Evolutionary conservation across 2,113 vertebrate species (phyloP), one percentile per base, ranked within the genome.

Genomic region (Channa maculata): DNA sequence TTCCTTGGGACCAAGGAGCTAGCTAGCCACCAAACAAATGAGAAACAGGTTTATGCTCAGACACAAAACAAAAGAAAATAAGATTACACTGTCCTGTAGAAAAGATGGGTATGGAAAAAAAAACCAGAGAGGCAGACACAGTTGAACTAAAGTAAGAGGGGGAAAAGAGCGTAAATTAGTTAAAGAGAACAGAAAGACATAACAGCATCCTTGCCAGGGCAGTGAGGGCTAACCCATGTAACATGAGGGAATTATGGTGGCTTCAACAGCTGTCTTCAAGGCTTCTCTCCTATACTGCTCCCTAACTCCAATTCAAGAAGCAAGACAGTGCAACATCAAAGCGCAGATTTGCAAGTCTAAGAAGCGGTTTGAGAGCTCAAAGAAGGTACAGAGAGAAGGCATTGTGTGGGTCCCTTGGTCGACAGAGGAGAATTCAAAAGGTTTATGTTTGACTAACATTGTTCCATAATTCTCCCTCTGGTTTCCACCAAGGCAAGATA

Each of bases 261-360:
- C 81, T 88, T 80, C 46, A 82, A 82, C 87, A 92, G 88, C 87
- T 90, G 91, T 90, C 91, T 91, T 76, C 75, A 85, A 79, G 53
- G 73, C 77, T 69, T 70, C 70, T 76, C 64, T 84, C 57, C 68
- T 82, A 57, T 70, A 66, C 77, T 57, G 75, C 82, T 77, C 70
- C 41, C 72, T 76, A 76, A 71, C 55, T 69, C 82, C 77, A 80
- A 88, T 83, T 89, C 83, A 88, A 90, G 70, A 82, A 86, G 86
- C 79, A 77, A 82, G 82, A n/a, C 83, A 79, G 77, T 33, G 48
- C 71, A 44, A 89, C 86, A 88, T 92, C 85, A 93, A 92, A 92
- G 89, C 51, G 38, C 69, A 72, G 66, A 90, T 92, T 85, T 92
- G 87, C 90, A 92, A 91, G 88, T 88, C 85, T 90, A 92, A 90